Evolutionary conservation across 53 echinoderm and acorn worm species (phyloP).

Genomic region (Antedon mediterranea): DNA sequence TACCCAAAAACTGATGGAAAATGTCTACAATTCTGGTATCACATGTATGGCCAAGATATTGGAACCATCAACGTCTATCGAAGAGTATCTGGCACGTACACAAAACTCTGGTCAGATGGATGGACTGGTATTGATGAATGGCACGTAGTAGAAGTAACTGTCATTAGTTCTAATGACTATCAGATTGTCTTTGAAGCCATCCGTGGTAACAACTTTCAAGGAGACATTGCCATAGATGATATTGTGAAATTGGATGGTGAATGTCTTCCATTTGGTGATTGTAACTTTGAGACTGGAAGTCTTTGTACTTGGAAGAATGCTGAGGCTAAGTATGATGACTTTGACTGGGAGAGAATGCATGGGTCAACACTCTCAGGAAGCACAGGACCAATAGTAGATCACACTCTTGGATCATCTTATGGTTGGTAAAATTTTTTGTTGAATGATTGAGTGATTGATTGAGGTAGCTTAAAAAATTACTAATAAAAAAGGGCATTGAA

Average conservation of each 20-base stretch:
- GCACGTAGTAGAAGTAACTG: slow-evolving; percentile 38
- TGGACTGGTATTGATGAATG: slow-evolving; percentile 35
- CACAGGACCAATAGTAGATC: slow-evolving; percentile 54
- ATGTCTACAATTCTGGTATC: slow-evolving; percentile 59
- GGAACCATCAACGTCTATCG: slow-evolving; percentile 34
- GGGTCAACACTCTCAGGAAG: slow-evolving; percentile 32
- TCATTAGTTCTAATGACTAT: slow-evolving; percentile 20
- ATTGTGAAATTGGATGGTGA: slow-evolving; percentile 17
- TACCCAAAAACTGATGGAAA: slow-evolving; percentile 16
- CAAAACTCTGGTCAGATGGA: slow-evolving; percentile 20
- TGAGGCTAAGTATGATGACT: slow-evolving; percentile 38
- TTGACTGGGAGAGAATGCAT: slow-evolving; percentile 56
- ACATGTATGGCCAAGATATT: slow-evolving; percentile 28
- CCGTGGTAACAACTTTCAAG: slow-evolving; percentile 21
- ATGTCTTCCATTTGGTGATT: slow-evolving; percentile 48
- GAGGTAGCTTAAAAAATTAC: background rate
- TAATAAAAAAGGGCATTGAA: no score
- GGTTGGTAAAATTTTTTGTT: slow-evolving; percentile 19
- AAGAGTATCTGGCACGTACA: slow-evolving; percentile 4
- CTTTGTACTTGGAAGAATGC: slow-evolving; percentile 73
- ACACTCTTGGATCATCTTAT: slow-evolving; percentile 49
- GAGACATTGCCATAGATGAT: slow-evolving; percentile 42
- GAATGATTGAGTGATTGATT: background rate
- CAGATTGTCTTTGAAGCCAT: slow-evolving; percentile 49
- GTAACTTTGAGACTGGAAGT: slow-evolving; percentile 36